Conservation (phyloP, 2,888 invertebrate species). For the Drosophila emarginata region DNA sequence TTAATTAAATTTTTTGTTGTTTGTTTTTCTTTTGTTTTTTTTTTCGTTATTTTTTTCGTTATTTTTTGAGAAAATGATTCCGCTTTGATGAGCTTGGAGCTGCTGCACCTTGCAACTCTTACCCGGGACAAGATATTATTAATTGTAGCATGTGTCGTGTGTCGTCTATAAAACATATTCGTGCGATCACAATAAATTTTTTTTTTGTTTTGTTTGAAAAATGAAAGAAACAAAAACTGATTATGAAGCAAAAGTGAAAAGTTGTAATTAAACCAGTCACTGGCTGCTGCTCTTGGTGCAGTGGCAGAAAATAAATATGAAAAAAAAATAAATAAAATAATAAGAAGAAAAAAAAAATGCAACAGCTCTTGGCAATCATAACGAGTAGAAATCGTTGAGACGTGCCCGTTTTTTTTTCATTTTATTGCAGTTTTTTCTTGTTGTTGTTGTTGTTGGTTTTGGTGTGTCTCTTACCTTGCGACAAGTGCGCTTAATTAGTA, state of each 20-base stretch:
- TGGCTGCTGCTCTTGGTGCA: conserved; percentile 44
- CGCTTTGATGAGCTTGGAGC: conserved; percentile 61
- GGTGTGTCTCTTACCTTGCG: conserved; percentile 40
- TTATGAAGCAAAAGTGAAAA: conserved; percentile 80
- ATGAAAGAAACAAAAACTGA: conserved; percentile 51
- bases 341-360: conserved; percentile 41
- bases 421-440: conserved; percentile 17
- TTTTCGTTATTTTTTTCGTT: not conserved
- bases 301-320: conserved; percentile 13
- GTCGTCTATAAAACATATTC: conserved; percentile 45
- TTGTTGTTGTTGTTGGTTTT: conserved; percentile 14
- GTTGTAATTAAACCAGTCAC: conserved; percentile 80
- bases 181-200: conserved; percentile 70
- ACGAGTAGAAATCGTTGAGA: conserved; percentile 60
- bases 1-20: conserved; percentile 63
- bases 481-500: conserved; percentile 77
- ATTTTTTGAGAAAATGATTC: conserved; percentile 50
- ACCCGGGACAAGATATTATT: conserved; percentile 56
- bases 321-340: conserved; percentile 45
- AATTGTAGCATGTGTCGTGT: conserved; percentile 69
- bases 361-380: conserved; percentile 55
- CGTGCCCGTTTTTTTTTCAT: conserved; percentile 45
- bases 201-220: conserved; percentile 32
- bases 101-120: conserved; percentile 11
- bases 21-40: not conserved